Conservation (phyloP, 2,797 vertebrate species). For the Arnoldichthys spilopterus region DNA sequence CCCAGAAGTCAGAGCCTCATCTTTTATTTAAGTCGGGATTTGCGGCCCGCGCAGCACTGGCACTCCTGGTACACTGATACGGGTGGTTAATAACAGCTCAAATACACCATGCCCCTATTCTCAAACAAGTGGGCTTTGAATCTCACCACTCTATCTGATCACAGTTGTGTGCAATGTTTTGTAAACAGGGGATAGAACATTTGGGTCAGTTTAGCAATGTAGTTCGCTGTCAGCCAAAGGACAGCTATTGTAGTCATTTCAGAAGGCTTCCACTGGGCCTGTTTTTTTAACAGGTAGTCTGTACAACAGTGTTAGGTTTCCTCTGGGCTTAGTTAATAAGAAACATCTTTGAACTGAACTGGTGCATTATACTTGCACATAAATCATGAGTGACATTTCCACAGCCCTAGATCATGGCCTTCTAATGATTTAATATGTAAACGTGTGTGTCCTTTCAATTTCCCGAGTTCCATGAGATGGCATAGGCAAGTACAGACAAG, state of each 20-base stretch:
- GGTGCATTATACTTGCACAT: not conserved
- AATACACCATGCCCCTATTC: conserved; percentile 39
- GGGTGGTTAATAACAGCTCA: conserved; percentile 30
- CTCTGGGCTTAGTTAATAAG: not conserved
- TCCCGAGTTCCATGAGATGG: not conserved
- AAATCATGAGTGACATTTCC: not conserved
- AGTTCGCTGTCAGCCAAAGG: not conserved
- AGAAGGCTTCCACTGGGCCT: not conserved
- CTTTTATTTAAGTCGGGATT: conserved; percentile 55
- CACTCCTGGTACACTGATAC: conserved; percentile 19
- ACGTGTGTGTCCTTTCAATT: conserved; percentile 2
- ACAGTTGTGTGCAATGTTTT: not conserved
- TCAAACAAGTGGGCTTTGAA: conserved; percentile 41
- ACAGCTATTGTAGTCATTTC: not conserved
- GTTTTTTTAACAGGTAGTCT: not conserved
- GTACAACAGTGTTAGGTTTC: not conserved
- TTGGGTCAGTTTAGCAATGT: not conserved
- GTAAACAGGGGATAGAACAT: not conserved
- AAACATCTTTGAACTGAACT: not conserved
- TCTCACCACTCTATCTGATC: not conserved
- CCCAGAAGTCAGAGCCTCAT: conserved; percentile 41
- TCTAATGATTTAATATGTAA: conserved; percentile 22
- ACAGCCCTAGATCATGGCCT: not conserved
- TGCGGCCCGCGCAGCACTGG: conserved; percentile 31
- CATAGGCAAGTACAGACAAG: conserved; percentile 20